Conservation (phyloP, 2,797 vertebrate species). For the Podarcis siculus region DNA sequence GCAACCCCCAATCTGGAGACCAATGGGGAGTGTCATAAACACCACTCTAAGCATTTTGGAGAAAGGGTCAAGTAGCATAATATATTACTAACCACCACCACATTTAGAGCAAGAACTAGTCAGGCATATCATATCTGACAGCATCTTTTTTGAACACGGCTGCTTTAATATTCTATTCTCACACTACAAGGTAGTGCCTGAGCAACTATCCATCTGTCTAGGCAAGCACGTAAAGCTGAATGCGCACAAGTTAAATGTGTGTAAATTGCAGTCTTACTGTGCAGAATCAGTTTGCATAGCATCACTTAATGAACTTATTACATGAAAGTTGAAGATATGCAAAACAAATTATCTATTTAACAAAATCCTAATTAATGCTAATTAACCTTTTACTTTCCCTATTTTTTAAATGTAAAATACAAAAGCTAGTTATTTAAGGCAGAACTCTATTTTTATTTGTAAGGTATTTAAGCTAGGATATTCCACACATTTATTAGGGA, state of each 20-base stretch:
- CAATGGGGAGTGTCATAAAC: background rate
- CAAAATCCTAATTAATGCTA: background rate
- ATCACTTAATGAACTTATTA: background rate
- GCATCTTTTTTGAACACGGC: no score
- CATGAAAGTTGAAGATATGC: no score
- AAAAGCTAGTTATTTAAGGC: background rate
- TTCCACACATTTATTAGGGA: background rate
- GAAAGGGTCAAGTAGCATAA: background rate
- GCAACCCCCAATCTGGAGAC: background rate
- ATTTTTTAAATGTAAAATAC: background rate
- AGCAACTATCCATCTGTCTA: no score
- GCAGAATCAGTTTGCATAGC: no score
- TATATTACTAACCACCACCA: background rate
- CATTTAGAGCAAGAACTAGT: background rate
- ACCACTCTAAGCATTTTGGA: background rate
- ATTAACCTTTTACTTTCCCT: background rate
- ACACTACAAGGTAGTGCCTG: no score
- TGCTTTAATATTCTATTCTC: no score
- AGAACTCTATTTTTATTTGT: background rate
- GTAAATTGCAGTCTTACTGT: no score
- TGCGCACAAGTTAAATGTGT: no score
- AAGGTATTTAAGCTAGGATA: background rate
- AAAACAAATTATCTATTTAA: background rate
- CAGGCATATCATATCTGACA: no score
- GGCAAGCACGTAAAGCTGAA: no score